These are phyloP conservation scores for Sebastes trivittatus DNA, from an alignment of 2,797 vertebrate genomes.

Conservation along the genomic window DNA sequence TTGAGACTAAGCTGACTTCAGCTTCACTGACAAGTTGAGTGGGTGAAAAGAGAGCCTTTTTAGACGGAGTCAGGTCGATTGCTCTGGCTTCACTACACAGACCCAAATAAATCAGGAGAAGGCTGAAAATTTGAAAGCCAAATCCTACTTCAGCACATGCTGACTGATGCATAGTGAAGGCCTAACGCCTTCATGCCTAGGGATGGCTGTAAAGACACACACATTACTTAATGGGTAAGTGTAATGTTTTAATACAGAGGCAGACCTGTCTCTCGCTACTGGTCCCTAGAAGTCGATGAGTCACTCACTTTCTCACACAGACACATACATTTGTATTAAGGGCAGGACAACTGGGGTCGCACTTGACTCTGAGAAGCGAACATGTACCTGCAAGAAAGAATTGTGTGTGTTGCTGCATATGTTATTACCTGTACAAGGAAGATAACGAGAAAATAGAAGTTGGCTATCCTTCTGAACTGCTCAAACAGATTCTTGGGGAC, in stretches of 20 bases:
- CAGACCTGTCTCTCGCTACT: constrained; percentile 26
- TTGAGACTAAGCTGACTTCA: constrained; percentile 38
- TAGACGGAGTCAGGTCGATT: constrained; percentile 46
- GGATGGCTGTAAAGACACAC: constrained; percentile 37
- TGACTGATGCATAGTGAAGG: constrained; percentile 57
- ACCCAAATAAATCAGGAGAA: constrained; percentile 44
- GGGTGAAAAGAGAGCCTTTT: constrained; percentile 40
- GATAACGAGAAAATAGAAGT: constrained; percentile 99
- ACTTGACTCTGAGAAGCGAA: constrained; percentile 3
- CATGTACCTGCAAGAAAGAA: neutral
- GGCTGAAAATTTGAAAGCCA: constrained; percentile 53
- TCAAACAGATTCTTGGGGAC: constrained; percentile 99
- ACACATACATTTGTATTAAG: constrained; percentile 8
- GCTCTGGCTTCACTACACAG: constrained; percentile 47
- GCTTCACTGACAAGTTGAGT: constrained; percentile 44
- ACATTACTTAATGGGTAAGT: constrained; percentile 33
- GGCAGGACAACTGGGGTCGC: constrained; percentile 30
- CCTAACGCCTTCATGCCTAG: neutral
- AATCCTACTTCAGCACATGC: constrained; percentile 24
- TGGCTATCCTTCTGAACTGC: constrained; percentile 98
- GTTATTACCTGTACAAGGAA: constrained; percentile 97
- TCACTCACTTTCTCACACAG: constrained; percentile 21
- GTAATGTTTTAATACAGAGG: constrained; percentile 40
- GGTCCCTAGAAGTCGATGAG: constrained; percentile 41
- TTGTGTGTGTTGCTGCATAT: neutral